phyloP scores from a whole-genome alignment of 2,888 invertebrate species.

The Noctua pronuba region DNA sequence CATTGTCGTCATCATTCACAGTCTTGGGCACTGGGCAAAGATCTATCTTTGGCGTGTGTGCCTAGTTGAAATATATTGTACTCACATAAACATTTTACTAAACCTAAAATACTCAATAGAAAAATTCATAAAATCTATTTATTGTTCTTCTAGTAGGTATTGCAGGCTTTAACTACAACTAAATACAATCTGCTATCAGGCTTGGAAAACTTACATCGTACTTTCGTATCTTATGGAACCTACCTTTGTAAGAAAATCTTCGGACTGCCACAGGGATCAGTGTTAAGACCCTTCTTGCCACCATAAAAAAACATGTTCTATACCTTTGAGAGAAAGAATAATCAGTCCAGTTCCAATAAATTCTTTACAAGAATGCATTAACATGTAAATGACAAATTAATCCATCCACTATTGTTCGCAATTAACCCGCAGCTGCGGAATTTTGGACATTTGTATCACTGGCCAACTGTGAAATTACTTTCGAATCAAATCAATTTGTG shows the following conservation, averaged over 20 bases:
- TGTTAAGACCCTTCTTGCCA: background rate
- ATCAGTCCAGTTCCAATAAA: background rate
- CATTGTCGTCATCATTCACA: conserved; percentile 2
- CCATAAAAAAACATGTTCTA: background rate
- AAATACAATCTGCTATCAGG: background rate
- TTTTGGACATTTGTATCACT: conserved; percentile 42
- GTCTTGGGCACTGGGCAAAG: background rate
- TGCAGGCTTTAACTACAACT: background rate
- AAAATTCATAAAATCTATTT: background rate
- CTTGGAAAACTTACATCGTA: background rate
- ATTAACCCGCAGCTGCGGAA: conserved; percentile 37
- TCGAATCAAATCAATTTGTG: conserved; percentile 53
- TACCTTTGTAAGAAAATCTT: background rate
- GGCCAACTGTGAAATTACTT: conserved; percentile 58
- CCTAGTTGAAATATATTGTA: no score
- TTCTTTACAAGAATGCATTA: conserved; percentile 1
- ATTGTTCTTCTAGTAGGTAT: background rate
- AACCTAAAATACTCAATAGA: background rate
- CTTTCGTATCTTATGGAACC: background rate
- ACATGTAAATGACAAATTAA: conserved; percentile 35
- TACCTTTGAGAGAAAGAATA: background rate
- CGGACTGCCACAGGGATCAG: conserved; percentile 1
- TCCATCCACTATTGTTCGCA: conserved; percentile 21
- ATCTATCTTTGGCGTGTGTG: no score
- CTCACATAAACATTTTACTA: background rate